Evolutionary conservation across 92 coral and sea anemone species (phyloP).

Genomic region (Phenganax marumi): DNA sequence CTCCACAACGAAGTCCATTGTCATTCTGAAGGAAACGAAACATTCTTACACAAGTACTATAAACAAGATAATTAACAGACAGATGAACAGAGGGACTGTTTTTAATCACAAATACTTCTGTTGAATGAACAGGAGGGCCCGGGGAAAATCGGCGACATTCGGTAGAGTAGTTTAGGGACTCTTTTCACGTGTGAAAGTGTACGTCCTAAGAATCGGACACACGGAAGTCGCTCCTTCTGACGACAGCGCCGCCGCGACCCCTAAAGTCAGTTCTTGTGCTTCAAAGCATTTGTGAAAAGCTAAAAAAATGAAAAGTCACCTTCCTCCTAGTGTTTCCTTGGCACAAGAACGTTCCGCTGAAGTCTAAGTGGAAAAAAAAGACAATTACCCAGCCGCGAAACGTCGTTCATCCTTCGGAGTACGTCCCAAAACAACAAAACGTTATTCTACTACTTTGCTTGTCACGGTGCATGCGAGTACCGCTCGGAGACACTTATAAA

Average conservation of each 20-base stretch:
- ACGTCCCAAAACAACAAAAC: background rate
- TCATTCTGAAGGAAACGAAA: slow-evolving; percentile 62
- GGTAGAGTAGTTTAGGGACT: too few relatives aligned
- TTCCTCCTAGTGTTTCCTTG: slow-evolving; percentile 90
- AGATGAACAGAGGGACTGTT: background rate
- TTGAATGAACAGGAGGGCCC: too few relatives aligned
- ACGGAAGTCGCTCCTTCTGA: too few relatives aligned
- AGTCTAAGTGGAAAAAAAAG: slow-evolving; percentile 46
- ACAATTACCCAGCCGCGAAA: background rate
- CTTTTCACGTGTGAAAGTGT: too few relatives aligned
- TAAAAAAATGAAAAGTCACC: slow-evolving; percentile 41
- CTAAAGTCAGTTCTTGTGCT: too few relatives aligned
- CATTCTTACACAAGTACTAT: background rate
- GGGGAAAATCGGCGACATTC: too few relatives aligned
- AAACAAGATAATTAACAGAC: background rate
- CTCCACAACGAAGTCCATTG: slow-evolving; percentile 92
- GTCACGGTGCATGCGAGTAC: too few relatives aligned
- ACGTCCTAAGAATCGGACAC: too few relatives aligned
- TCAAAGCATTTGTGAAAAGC: too few relatives aligned
- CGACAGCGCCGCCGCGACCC: too few relatives aligned
- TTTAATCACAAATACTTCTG: background rate
- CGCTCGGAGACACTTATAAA: too few relatives aligned
- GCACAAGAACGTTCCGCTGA: slow-evolving; percentile 86
- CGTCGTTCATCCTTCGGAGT: background rate
- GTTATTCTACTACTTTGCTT: too few relatives aligned